Conservation (phyloP, 2,797 vertebrate genomes). For the Melanotaenia parkinsoni region DNA sequence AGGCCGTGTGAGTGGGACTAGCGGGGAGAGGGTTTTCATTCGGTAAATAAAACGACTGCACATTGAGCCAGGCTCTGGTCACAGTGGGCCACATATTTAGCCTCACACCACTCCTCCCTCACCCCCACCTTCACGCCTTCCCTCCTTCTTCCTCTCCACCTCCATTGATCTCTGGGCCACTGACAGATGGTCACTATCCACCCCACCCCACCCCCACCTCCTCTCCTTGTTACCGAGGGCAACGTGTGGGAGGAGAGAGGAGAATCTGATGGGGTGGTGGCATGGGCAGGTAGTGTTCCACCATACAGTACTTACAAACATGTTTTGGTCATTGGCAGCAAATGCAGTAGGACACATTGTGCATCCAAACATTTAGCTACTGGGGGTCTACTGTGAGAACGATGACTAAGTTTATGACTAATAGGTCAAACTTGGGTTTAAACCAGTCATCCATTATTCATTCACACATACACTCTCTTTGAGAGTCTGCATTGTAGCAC, state of each 20-base stretch:
- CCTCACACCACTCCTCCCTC: slow-evolving; percentile 58
- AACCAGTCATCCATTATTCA: slow-evolving; percentile 54
- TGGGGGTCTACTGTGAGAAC: slow-evolving; percentile 6
- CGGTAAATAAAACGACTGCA: slow-evolving; percentile 74
- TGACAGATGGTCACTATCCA: slow-evolving; percentile 81
- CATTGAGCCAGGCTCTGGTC: slow-evolving; percentile 69
- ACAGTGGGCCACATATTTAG: slow-evolving; percentile 78
- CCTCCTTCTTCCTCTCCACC: slow-evolving; percentile 37
- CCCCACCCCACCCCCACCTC: slow-evolving; percentile 20
- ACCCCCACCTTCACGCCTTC: slow-evolving; percentile 17
- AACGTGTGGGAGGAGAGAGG: slow-evolving; percentile 60
- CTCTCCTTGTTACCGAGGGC: slow-evolving; percentile 65
- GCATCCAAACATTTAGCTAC: slow-evolving; percentile 21
- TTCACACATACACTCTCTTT: slow-evolving; percentile 7
- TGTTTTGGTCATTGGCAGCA: background rate
- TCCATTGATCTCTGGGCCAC: slow-evolving; percentile 79
- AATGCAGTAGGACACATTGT: background rate
- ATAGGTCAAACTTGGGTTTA: slow-evolving; percentile 39
- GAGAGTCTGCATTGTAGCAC: slow-evolving; percentile 12
- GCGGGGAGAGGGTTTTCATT: slow-evolving; percentile 64
- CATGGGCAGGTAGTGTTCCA: slow-evolving; percentile 64
- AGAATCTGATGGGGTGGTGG: slow-evolving; percentile 52
- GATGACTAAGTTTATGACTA: slow-evolving; percentile 38
- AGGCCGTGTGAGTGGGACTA: slow-evolving; percentile 62
- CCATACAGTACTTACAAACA: background rate